These are phyloP conservation scores for Gobio occitaniae DNA, from an alignment of 2,797 vertebrate species.

Conservation along the genomic window DNA sequence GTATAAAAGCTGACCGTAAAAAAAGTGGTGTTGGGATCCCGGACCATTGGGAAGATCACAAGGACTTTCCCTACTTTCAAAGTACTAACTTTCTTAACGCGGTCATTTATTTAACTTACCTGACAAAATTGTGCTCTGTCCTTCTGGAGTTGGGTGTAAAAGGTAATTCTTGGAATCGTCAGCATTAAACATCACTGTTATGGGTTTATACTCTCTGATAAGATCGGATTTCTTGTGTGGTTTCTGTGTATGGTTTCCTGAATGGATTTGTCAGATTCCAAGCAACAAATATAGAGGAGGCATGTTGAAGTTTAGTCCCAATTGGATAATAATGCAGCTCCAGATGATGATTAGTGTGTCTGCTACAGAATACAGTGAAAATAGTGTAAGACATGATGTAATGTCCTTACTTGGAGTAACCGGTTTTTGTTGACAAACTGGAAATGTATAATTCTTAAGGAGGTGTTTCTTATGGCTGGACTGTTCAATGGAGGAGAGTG, in stretches of 20 bases:
- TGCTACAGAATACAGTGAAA: neutral
- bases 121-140: neutral
- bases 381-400: slow-evolving; percentile 17
- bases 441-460: slow-evolving; percentile 63
- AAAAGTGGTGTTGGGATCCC: slow-evolving; percentile 44
- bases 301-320: neutral
- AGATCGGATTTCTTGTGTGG: neutral
- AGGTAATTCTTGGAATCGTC: neutral
- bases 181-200: neutral
- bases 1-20: slow-evolving; percentile 25
- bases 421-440: slow-evolving; percentile 79
- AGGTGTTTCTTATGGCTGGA: neutral
- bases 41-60: slow-evolving; percentile 5
- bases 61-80: slow-evolving; percentile 14
- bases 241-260: neutral
- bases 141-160: slow-evolving; percentile 24
- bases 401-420: slow-evolving; percentile 71
- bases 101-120: neutral
- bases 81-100: slow-evolving; percentile 22
- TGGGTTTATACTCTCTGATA: slow-evolving; percentile 16
- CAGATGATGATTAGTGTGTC: neutral
- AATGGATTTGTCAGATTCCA: neutral
- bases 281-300: neutral
- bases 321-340: neutral
- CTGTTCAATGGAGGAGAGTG: neutral